Evolutionary conservation across 2,113 vertebrate species (phyloP).

Genomic region (Antechinus stuartii): DNA sequence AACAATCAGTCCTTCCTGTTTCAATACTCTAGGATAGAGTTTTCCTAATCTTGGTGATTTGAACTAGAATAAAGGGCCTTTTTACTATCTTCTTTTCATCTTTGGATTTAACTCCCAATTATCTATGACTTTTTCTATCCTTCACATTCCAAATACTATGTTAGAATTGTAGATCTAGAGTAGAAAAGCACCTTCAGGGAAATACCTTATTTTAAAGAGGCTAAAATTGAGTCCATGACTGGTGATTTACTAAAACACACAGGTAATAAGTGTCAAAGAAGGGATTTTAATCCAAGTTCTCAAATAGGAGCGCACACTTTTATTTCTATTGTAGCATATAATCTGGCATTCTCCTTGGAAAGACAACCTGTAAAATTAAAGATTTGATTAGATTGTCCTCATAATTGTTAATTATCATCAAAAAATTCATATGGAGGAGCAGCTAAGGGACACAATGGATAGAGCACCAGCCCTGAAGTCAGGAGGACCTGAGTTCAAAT

Average conservation of each 20-base stretch:
- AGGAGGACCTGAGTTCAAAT: too few species aligned
- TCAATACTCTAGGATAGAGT: neutral
- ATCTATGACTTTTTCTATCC: neutral
- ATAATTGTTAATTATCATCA: neutral
- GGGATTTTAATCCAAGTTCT: neutral
- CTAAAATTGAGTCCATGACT: neutral
- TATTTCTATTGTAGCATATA: neutral
- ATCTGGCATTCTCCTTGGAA: neutral
- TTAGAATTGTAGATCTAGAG: neutral
- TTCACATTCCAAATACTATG: neutral
- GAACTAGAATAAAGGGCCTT: neutral
- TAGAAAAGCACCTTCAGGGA: neutral
- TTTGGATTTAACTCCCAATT: neutral
- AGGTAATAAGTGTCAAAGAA: neutral
- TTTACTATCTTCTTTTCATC: neutral
- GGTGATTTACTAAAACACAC: neutral
- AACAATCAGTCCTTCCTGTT: neutral
- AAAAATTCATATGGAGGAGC: neutral
- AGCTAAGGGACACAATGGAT: too few species aligned
- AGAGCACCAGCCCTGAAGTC: too few species aligned
- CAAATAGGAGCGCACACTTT: neutral
- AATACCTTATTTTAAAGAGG: neutral
- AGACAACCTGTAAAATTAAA: neutral
- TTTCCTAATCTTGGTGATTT: neutral
- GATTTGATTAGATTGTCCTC: neutral